phyloP scores from a whole-genome alignment of 2,888 invertebrate species.

The Lutraria lutraria region DNA sequence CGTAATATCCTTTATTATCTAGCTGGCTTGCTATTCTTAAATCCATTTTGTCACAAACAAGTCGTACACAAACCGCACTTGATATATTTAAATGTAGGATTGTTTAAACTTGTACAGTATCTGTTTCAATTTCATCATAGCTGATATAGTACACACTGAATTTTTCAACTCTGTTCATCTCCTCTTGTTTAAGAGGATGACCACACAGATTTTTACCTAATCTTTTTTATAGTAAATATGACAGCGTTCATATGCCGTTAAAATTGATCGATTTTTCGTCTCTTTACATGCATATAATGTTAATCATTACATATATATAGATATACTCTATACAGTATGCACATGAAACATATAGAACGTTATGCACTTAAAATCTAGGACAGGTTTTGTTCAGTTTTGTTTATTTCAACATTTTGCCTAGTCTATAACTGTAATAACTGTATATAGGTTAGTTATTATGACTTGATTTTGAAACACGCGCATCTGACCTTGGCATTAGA shows the following conservation, averaged over 20 bases:
- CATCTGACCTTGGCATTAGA: too few species aligned
- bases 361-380: too few species aligned
- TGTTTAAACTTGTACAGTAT: not conserved
- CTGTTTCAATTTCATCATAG: not conserved
- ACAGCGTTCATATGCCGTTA: not conserved
- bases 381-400: too few species aligned
- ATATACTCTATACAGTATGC: not conserved
- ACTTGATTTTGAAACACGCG: too few species aligned
- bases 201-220: not conserved
- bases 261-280: not conserved
- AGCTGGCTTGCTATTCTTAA: not conserved
- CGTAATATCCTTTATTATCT: slow-evolving; percentile 10
- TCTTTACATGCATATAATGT: not conserved
- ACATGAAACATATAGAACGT: not conserved
- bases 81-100: not conserved
- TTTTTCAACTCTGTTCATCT: not conserved
- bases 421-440: too few species aligned
- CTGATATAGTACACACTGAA: not conserved
- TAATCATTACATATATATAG: not conserved
- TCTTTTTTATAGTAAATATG: not conserved
- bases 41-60: not conserved
- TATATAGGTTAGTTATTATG: too few species aligned
- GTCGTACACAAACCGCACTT: not conserved
- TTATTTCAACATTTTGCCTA: too few species aligned
- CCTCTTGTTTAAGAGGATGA: not conserved